Conservation (phyloP, 1,140 invertebrate genomes). For the Kradibia gibbosae region DNA sequence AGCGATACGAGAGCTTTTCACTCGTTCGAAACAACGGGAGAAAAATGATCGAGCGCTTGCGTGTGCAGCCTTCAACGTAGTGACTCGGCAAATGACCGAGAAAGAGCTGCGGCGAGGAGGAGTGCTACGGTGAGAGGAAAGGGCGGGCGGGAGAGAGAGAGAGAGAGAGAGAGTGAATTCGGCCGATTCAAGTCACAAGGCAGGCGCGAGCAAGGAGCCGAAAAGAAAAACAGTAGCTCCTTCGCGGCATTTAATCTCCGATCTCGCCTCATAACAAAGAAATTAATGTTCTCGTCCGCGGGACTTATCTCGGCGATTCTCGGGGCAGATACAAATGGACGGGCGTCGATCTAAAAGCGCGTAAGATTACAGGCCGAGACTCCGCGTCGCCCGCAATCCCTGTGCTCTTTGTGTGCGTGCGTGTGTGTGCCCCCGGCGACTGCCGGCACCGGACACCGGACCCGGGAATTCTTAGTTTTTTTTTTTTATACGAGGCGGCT, state of each 20-base stretch:
- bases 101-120: neutral
- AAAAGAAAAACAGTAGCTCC: constrained; percentile 50
- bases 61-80: neutral
- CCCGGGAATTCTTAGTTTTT: neutral
- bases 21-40: constrained; percentile 28
- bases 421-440: neutral
- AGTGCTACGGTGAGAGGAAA: constrained; percentile 18
- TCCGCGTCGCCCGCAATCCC: neutral
- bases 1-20: constrained; percentile 26
- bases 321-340: constrained; percentile 59
- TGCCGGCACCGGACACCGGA: neutral
- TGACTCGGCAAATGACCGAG: constrained; percentile 24
- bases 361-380: constrained; percentile 22
- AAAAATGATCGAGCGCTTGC: neutral
- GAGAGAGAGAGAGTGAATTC: constrained; percentile 9
- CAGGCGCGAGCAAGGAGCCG: neutral
- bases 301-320: constrained; percentile 54
- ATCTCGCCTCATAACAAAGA: constrained; percentile 59
- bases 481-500: neutral
- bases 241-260: constrained; percentile 55
- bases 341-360: constrained; percentile 54
- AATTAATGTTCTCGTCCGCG: constrained; percentile 57
- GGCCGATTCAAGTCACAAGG: neutral
- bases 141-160: constrained; percentile 9
- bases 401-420: too few species aligned